These are phyloP conservation scores for Malurus leucopterus DNA, from an alignment of 2,797 vertebrate species.

Conservation along the genomic window DNA sequence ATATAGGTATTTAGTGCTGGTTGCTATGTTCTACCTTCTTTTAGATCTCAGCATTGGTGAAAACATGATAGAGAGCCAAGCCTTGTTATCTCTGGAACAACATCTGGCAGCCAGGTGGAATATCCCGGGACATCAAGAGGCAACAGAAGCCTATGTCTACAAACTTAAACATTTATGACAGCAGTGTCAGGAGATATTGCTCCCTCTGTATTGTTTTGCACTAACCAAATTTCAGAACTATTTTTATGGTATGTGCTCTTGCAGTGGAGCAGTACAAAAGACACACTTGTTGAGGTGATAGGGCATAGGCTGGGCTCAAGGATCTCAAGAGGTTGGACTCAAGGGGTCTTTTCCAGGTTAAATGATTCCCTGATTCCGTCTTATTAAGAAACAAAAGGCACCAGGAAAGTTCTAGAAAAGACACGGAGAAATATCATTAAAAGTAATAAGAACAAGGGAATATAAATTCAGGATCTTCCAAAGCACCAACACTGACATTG, in stretches of 20 bases:
- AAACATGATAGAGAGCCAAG: background rate
- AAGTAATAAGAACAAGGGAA: background rate
- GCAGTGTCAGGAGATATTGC: background rate
- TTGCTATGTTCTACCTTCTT: background rate
- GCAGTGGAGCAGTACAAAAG: no score
- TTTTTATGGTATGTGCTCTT: no score
- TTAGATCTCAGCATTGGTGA: background rate
- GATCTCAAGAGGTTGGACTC: background rate
- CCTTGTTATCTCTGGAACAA: background rate
- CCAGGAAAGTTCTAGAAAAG: background rate
- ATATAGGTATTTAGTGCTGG: background rate
- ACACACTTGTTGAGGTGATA: background rate
- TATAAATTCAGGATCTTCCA: background rate
- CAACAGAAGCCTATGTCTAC: background rate
- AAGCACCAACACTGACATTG: background rate
- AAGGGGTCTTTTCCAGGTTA: background rate
- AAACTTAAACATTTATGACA: background rate
- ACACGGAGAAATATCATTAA: background rate
- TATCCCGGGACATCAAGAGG: background rate
- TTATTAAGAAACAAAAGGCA: background rate
- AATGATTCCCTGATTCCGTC: background rate
- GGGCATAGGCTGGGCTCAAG: background rate
- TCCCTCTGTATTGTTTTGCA: background rate
- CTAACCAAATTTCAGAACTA: no score
- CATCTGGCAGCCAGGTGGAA: background rate